Conservation (phyloP, 2,888 invertebrate species). For the Acronicta leporina region DNA sequence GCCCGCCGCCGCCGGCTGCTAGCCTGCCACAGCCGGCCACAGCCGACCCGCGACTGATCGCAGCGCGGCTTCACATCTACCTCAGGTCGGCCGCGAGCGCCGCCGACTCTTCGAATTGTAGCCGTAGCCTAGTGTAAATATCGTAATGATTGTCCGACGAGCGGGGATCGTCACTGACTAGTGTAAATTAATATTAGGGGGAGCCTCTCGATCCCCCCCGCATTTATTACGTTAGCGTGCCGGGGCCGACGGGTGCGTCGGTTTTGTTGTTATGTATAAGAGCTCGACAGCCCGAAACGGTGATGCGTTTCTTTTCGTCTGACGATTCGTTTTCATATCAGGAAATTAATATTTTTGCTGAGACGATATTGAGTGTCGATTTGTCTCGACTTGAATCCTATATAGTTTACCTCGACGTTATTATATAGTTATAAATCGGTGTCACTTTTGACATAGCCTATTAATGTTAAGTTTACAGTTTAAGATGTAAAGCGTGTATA, state of each 20-base stretch:
- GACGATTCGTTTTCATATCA: constrained; percentile 78
- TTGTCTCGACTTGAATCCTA: constrained; percentile 81
- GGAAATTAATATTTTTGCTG: constrained; percentile 75
- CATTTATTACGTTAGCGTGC: constrained; percentile 68
- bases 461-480: constrained; percentile 85
- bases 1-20: constrained; percentile 56
- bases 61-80: constrained; percentile 65
- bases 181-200: constrained; percentile 63
- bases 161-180: constrained; percentile 58
- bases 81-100: constrained; percentile 70
- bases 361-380: constrained; percentile 73
- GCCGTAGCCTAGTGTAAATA: constrained; percentile 71
- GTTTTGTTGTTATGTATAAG: constrained; percentile 60
- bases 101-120: constrained; percentile 83
- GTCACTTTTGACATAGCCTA: constrained; percentile 88
- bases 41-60: constrained; percentile 12
- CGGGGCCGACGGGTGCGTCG: constrained; percentile 51
- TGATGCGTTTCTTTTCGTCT: constrained; percentile 63
- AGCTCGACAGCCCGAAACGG: constrained; percentile 53
- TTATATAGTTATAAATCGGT: constrained; percentile 83
- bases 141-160: constrained; percentile 39
- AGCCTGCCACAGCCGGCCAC: constrained; percentile 25
- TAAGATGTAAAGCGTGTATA: constrained; percentile 85
- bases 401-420: constrained; percentile 85
- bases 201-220: constrained; percentile 67